Base-by-base conservation (phyloP, 2,888 invertebrate species). In the Punctoribates punctum region DNA sequence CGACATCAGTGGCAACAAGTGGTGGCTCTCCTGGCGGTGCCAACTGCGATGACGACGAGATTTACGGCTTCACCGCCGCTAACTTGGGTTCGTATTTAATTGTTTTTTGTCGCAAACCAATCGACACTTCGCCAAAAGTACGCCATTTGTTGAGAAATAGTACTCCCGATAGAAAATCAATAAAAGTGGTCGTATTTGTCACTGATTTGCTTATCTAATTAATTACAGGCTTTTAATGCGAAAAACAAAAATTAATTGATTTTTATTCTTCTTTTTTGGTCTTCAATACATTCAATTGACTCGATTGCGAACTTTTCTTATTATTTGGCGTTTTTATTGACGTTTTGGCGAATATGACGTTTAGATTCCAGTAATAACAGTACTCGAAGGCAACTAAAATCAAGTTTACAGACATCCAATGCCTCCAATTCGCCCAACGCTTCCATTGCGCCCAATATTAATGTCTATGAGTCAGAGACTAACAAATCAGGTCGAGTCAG, bases 31-130 rank as follows among this genome's bases (percentile, higher is more conserved):
- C 57, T 73, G 34, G 1, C 54, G 57, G 72, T 48, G 48, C 48
- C 25, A 48, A 48, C 72, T 72, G 72, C 38, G 76, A 76, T 15
- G 76, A 73, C 38, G 76, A 76, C 73, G 76, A 73, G 54, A 76
- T 76, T 11, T 76, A 76, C 34, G 76, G 76, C 38, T 76, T 76
- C 42, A 76, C 76, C 17, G 54, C 54, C 60, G 51, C 60, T 29
- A 38, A 73, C 73, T 38, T 76, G n/a, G 73, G 76, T 76, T 73
- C 25, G 76, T 67, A 67, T 67, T 38, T n/a, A 42, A 42, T 11
- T 42, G 42, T 42, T 42, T 8, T 13, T 13, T 6, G 8, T 9
- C 42, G 1, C 1, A 13, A 42, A 42, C 6, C 42, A 42, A 13
- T 13, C 8, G 1, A 42, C 11, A 8, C 13, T 42, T 5, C 9